Percentiles rank a stretch among this genome's conserved stretches.
Evolutionary conservation across 2,113 vertebrate species (phyloP).

Genomic region (Halichoeres trimaculatus): DNA sequence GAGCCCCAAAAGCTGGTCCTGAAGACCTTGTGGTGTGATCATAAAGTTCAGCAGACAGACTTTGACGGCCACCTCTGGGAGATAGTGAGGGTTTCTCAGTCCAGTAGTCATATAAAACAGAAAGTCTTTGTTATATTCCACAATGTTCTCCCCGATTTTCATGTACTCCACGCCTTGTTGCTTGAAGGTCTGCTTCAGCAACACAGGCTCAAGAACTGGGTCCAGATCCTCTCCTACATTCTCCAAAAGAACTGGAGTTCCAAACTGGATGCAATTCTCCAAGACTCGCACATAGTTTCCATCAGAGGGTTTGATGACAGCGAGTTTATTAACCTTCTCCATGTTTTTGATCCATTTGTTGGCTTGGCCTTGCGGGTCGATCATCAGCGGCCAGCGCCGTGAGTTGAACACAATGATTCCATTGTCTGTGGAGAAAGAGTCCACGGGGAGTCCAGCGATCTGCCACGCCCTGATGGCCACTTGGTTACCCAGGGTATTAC

Average conservation of each 20-base stretch:
- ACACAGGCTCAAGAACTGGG: conserved; percentile 89
- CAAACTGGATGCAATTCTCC: conserved; percentile 91
- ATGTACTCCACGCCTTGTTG: conserved; percentile 94
- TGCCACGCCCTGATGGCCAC: conserved; percentile 91
- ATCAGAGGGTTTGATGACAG: conserved; percentile 90
- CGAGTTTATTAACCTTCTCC: conserved; percentile 90
- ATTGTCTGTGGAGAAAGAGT: conserved; percentile 93
- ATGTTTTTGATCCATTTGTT: conserved; percentile 97
- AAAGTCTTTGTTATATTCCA: conserved; percentile 91
- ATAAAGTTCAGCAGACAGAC: conserved; percentile 96
- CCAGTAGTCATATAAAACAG: conserved; percentile 92
- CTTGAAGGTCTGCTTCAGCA: conserved; percentile 92
- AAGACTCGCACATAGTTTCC: conserved; percentile 86
- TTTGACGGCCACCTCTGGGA: conserved; percentile 93
- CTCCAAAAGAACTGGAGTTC: conserved; percentile 91
- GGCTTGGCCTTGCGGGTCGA: conserved; percentile 95
- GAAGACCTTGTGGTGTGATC: conserved; percentile 94
- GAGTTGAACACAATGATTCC: conserved; percentile 94
- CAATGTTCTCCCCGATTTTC: conserved; percentile 91
- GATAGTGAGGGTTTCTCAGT: conserved; percentile 94
- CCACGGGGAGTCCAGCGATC: conserved; percentile 91
- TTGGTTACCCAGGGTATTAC: conserved; percentile 87
- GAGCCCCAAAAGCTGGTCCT: conserved; percentile 94
- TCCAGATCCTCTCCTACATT: conserved; percentile 92
- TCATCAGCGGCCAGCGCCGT: conserved; percentile 92